Evolutionary conservation across 2,113 vertebrate species (phyloP).

Genomic region (Cephalopholis sonnerati): DNA sequence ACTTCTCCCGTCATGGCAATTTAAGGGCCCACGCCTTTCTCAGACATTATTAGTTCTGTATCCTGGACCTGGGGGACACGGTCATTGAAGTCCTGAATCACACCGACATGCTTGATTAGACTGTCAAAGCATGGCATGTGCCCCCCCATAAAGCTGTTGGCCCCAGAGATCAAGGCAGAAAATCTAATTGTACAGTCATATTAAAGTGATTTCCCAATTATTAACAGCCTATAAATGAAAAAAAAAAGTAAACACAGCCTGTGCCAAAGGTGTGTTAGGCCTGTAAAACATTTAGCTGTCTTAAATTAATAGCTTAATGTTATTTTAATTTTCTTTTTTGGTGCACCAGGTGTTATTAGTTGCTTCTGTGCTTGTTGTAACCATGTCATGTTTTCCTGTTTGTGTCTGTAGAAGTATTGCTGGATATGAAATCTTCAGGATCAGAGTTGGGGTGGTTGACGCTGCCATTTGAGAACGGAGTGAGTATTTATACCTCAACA

Average conservation of each 20-base stretch:
- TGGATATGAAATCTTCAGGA: conserved; percentile 92
- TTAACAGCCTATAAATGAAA: not conserved
- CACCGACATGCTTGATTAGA: conserved; percentile 77
- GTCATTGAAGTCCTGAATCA: conserved; percentile 72
- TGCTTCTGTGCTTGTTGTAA: conserved; percentile 6
- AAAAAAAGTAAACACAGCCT: not conserved
- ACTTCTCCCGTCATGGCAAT: conserved; percentile 63
- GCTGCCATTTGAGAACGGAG: conserved; percentile 91
- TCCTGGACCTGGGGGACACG: conserved; percentile 70
- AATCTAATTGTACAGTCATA: conserved; percentile 34
- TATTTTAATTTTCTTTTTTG: too few species aligned
- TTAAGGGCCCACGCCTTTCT: conserved; percentile 74
- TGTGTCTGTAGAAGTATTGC: conserved; percentile 87
- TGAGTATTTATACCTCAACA: conserved; percentile 83
- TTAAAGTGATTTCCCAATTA: not conserved
- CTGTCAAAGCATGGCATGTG: conserved; percentile 77
- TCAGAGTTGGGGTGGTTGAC: conserved; percentile 96
- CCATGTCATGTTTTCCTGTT: conserved; percentile 26
- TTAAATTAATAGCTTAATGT: not conserved
- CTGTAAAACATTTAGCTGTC: not conserved
- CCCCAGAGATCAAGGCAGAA: conserved; percentile 44
- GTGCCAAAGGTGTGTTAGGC: not conserved
- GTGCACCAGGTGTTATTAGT: not conserved
- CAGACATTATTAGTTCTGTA: conserved; percentile 64
- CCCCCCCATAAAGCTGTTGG: conserved; percentile 66